Percentiles rank a stretch among this genome's conserved stretches.
These are phyloP conservation scores for Peromyscus polionotus DNA, from an alignment of 2,113 vertebrate species.

Conservation along the genomic window DNA sequence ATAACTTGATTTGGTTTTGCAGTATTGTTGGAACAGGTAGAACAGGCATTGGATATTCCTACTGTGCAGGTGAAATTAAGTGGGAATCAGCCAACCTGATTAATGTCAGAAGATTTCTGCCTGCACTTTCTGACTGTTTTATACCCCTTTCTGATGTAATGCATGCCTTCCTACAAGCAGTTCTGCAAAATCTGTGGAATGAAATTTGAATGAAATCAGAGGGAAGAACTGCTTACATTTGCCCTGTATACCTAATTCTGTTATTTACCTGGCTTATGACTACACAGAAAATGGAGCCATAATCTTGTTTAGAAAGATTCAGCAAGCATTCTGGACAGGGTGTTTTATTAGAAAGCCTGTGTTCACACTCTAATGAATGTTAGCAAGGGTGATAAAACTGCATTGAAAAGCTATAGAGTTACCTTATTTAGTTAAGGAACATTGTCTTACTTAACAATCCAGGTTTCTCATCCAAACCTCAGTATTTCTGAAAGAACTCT, in stretches of 20 bases:
- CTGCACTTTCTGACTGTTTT: background rate
- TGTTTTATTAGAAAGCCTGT: slow-evolving; percentile 40
- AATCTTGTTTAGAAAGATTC: slow-evolving; percentile 30
- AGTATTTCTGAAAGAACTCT: background rate
- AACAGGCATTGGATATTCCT: background rate
- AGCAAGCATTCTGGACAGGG: background rate
- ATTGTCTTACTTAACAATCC: slow-evolving; percentile 31
- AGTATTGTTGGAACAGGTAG: background rate
- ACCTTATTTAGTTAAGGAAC: slow-evolving; percentile 45
- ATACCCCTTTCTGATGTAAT: background rate
- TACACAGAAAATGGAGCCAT: slow-evolving; percentile 34
- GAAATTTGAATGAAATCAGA: slow-evolving; percentile 16
- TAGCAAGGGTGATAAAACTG: slow-evolving; percentile 15
- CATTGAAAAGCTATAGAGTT: background rate
- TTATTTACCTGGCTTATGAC: slow-evolving; percentile 42
- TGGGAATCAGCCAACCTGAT: background rate
- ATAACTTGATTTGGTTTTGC: slow-evolving; percentile 10
- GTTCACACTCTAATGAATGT: slow-evolving; percentile 13
- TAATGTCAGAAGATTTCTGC: background rate
- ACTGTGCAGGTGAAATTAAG: background rate
- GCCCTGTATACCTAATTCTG: background rate
- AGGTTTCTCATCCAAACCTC: background rate
- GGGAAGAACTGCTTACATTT: background rate
- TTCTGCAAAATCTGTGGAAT: slow-evolving; percentile 30
- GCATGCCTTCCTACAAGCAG: background rate